Evolutionary conservation across 2,888 invertebrate species (phyloP).

Genomic region (Biston betularia): DNA sequence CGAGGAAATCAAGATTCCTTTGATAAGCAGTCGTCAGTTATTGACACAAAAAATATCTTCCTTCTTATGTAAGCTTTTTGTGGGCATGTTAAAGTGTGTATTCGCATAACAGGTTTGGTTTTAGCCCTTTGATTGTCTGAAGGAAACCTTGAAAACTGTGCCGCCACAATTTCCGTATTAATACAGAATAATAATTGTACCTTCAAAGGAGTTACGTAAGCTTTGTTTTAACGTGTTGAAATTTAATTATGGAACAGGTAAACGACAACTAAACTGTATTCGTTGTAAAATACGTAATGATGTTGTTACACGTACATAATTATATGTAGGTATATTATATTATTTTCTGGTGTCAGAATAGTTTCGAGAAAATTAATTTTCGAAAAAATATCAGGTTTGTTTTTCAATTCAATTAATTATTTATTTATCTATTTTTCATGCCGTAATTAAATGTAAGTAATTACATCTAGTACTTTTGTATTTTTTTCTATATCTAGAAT

Average conservation of each 20-base stretch:
- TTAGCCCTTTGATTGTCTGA: slow-evolving; percentile 53
- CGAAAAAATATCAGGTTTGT: no score
- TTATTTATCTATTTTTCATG: no score
- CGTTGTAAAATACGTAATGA: slow-evolving; percentile 5
- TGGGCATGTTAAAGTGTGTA: slow-evolving; percentile 32
- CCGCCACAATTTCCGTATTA: slow-evolving; percentile 40
- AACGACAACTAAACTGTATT: slow-evolving; percentile 16
- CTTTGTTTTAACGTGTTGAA: slow-evolving; percentile 19
- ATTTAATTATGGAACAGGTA: slow-evolving; percentile 19
- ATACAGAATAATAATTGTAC: slow-evolving; percentile 8
- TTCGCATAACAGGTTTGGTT: slow-evolving; percentile 50
- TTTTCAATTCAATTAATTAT: no score
- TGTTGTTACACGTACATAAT: neutral
- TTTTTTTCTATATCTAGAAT: no score
- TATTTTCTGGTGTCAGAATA: neutral
- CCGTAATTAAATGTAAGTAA: no score
- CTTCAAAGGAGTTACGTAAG: slow-evolving; percentile 26
- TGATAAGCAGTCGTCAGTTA: slow-evolving; percentile 31
- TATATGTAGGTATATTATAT: neutral
- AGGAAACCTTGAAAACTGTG: slow-evolving; percentile 49
- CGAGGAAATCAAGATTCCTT: slow-evolving; percentile 41
- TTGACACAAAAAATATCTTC: slow-evolving; percentile 39
- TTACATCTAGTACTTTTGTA: no score
- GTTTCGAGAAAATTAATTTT: neutral
- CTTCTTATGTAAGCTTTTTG: slow-evolving; percentile 42